Evolutionary conservation across 2,888 invertebrate genomes (phyloP), one percentile per base, ranked within the genome.

Genomic region (Synergus itoensis): DNA sequence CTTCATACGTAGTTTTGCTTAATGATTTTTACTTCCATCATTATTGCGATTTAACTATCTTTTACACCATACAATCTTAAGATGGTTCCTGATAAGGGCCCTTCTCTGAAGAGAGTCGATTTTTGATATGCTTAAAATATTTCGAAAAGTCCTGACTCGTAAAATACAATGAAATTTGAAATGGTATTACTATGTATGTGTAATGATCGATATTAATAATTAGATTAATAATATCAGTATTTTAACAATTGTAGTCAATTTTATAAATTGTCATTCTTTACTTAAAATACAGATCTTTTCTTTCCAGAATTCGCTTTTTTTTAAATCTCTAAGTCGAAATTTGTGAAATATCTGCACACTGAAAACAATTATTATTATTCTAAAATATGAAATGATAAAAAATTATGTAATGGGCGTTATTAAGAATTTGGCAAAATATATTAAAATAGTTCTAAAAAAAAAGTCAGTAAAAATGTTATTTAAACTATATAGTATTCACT

Each of bases 71-170:
- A 82, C 67, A 80, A 81, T 83, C 84, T 81, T 81, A 79, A 86
- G 87, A 87, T 87, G 86, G 86, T 86, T 86, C 83, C 85, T 86
- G 87, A 88, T 87, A 87, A 88, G 88, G 86, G 88, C 86, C 86
- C 83, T 81, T 81, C 78, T 79, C 77, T 80, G 80, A 5, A 36
- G 36, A 82, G 65, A 82, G 79, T 82, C 64, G 14, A 43, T 79
- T 57, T 18, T 82, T 81, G 60, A 60, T 60, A 12, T 60, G 21
- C 21, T 21, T 60, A 60, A 60, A 60, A 28, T 60, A 53, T 53
- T 53, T 60, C 21, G 60, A 21, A 21, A 9, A 21, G 12, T 43
- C 45, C 45, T 43, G 41, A 57, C 18, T 60, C 14, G 11, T 60
- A 28, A 62, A 28, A 62, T 62, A 62, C 60, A 62, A 62, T 62